Conservation (phyloP, 2,113 vertebrate genomes). For the Psittacara wagleri region DNA sequence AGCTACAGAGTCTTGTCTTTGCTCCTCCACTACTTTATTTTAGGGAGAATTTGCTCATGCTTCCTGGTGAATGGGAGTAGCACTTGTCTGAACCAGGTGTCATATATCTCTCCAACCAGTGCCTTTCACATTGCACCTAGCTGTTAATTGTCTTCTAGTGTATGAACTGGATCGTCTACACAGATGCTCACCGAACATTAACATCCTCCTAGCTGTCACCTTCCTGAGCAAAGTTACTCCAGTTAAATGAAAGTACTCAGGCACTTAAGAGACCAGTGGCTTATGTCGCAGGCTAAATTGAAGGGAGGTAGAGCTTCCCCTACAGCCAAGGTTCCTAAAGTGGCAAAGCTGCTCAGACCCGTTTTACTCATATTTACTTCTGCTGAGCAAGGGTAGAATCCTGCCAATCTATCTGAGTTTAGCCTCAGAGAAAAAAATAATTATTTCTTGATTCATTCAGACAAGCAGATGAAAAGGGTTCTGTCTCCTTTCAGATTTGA, state of each 20-base stretch:
- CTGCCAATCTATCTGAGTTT: neutral
- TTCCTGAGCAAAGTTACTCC: neutral
- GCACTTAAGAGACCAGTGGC: neutral
- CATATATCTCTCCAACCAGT: neutral
- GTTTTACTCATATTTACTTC: neutral
- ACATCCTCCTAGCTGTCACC: neutral
- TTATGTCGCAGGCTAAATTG: neutral
- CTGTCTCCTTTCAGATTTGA: neutral
- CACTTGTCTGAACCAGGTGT: neutral
- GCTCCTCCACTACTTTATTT: neutral
- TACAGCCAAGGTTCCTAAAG: neutral
- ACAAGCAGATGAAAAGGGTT: neutral
- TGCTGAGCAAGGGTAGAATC: neutral
- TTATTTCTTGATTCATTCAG: slow-evolving; percentile 1
- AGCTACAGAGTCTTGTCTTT: neutral
- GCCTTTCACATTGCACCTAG: neutral
- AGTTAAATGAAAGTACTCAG: neutral
- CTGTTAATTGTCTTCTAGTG: neutral
- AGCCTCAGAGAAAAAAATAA: neutral
- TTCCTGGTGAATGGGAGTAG: neutral
- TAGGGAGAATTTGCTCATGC: neutral
- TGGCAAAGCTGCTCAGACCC: neutral
- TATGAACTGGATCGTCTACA: neutral
- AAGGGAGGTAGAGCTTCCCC: neutral
- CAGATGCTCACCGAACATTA: neutral